A percentile compares a stretch with the other conserved stretches of the same genome.
These are phyloP conservation scores for Lontra canadensis DNA, from an alignment of 2,113 vertebrate genomes.

Conservation along the genomic window DNA sequence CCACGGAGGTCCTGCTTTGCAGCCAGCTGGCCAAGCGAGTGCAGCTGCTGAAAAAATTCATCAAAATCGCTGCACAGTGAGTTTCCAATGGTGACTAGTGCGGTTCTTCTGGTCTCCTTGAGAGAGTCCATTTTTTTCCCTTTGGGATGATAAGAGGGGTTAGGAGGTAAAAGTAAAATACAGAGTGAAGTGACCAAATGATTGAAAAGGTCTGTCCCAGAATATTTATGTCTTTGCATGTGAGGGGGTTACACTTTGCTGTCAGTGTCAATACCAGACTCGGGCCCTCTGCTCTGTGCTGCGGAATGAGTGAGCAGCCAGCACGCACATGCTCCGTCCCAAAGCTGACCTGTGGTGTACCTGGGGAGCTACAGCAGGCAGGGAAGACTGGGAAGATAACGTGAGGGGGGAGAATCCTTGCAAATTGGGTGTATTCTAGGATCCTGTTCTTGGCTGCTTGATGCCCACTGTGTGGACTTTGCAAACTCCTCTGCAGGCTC, in stretches of 20 bases:
- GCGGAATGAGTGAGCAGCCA: not conserved
- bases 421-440: not conserved
- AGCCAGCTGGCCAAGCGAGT: slow-evolving; percentile 93
- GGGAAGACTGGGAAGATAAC: not conserved
- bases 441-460: not conserved
- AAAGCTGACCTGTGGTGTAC: not conserved
- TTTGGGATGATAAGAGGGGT: not conserved
- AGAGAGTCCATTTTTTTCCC: not conserved
- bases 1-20: slow-evolving; percentile 96
- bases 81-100: slow-evolving; percentile 69
- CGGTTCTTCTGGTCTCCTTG: not conserved
- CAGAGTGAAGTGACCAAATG: not conserved
- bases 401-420: too few species aligned
- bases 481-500: not conserved
- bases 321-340: not conserved
- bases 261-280: not conserved
- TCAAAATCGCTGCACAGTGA: slow-evolving; percentile 99
- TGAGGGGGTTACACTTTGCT: slow-evolving; percentile 33
- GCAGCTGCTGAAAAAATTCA: slow-evolving; percentile 98
- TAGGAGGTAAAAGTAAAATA: not conserved
- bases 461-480: not conserved
- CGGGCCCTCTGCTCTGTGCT: not conserved
- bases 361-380: not conserved
- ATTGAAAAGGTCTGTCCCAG: slow-evolving; percentile 28
- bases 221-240: slow-evolving; percentile 50